phyloP scores from a whole-genome alignment of 2,888 invertebrate species.

The Nemurella pictetii region DNA sequence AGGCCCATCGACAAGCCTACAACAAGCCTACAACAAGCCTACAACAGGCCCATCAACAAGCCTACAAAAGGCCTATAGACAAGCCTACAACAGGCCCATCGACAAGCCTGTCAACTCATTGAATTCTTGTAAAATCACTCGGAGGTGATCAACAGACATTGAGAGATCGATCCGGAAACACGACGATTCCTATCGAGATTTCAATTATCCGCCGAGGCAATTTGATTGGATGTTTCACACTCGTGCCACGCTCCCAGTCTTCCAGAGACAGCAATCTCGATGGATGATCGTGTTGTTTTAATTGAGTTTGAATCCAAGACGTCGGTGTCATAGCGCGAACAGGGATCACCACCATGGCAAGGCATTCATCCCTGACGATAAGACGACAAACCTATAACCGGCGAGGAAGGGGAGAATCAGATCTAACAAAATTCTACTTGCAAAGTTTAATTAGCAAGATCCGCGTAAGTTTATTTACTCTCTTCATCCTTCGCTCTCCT shows the following conservation, averaged over 20 bases:
- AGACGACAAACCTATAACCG: not conserved
- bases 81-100: too few relatives aligned
- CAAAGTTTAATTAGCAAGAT: slow-evolving; percentile 37
- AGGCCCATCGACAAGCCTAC: too few relatives aligned
- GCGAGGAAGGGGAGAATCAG: not conserved
- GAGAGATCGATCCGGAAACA: not conserved
- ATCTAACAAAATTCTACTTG: slow-evolving; percentile 30
- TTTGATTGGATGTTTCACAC: not conserved
- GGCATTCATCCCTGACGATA: not conserved
- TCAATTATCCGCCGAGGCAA: not conserved
- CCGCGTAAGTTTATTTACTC: slow-evolving; percentile 33
- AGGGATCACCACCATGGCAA: not conserved
- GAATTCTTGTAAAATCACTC: not conserved
- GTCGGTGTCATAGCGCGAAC: not conserved
- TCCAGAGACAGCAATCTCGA: not conserved
- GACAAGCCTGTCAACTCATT: not conserved
- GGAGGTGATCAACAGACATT: not conserved
- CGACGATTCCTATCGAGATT: not conserved
- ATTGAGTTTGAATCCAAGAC: not conserved
- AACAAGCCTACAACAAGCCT: too few relatives aligned
- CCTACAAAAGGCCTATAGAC: too few relatives aligned
- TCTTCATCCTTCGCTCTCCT: slow-evolving; percentile 8
- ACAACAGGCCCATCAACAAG: too few relatives aligned
- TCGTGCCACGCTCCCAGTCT: not conserved
- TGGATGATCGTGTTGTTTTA: not conserved